Conservation (phyloP, 2,797 vertebrate genomes). For the Coregonus suidteri region DNA sequence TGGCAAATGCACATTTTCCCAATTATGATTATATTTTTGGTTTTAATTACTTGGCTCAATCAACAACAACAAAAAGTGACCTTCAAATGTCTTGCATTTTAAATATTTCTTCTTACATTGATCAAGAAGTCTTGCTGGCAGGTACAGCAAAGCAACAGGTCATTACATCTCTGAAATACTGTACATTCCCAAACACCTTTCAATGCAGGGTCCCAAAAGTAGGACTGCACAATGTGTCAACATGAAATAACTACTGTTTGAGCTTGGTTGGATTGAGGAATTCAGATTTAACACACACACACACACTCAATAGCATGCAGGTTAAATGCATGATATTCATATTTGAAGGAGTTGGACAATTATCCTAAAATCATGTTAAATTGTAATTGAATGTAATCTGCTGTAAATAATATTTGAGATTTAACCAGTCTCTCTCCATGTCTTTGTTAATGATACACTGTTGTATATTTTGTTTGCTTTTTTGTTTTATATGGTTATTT, state of each 20-base stretch:
- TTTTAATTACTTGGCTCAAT: not conserved
- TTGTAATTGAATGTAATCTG: not conserved
- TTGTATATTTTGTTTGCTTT: constrained; percentile 34
- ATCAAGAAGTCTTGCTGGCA: constrained; percentile 30
- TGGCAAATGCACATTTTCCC: constrained; percentile 15
- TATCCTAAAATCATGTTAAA: not conserved
- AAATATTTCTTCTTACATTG: not conserved
- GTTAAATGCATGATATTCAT: not conserved
- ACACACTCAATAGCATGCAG: not conserved
- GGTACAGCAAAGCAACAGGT: constrained; percentile 22
- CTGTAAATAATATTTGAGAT: constrained; percentile 15
- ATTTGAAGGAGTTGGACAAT: constrained; percentile 4
- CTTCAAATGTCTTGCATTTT: constrained; percentile 14
- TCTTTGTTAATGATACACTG: constrained; percentile 4
- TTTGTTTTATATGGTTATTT: constrained; percentile 28
- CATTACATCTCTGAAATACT: not conserved
- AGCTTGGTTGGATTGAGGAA: not conserved
- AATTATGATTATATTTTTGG: not conserved
- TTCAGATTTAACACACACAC: not conserved
- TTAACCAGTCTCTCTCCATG: not conserved
- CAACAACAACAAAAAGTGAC: constrained; percentile 20
- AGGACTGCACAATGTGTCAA: constrained; percentile 1
- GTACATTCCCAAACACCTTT: not conserved
- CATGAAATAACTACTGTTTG: not conserved
- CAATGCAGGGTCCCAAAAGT: not conserved